These are phyloP conservation scores for Zaprionus africanus DNA, from an alignment of 1,140 invertebrate species.

Conservation along the genomic window DNA sequence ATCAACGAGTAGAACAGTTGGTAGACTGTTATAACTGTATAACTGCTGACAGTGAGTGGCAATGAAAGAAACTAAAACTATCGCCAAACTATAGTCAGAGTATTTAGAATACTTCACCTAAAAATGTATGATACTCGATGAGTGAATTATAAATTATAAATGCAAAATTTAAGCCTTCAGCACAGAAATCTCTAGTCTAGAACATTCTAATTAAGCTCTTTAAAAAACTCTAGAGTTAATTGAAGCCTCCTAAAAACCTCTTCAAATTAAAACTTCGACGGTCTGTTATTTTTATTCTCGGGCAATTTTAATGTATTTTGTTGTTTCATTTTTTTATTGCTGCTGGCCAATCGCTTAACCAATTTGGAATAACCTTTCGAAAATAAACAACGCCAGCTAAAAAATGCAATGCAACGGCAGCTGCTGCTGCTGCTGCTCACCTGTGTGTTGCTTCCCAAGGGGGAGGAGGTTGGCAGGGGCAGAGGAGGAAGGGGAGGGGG, in stretches of 20 bases:
- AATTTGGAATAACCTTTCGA: constrained; percentile 45
- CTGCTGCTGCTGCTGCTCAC: constrained; percentile 35
- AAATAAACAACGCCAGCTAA: constrained; percentile 22
- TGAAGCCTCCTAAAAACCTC: not conserved
- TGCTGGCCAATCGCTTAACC: constrained; percentile 35
- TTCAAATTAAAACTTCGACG: not conserved
- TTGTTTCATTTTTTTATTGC: constrained; percentile 6
- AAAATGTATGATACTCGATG: too few relatives aligned
- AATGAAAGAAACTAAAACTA: not conserved
- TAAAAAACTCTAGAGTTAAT: not conserved
- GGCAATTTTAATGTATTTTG: constrained; percentile 14
- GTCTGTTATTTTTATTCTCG: not conserved
- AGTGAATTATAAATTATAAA: not conserved
- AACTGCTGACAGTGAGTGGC: not conserved
- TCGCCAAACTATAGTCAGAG: too few relatives aligned
- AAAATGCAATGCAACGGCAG: constrained; percentile 40
- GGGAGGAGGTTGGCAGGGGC: not conserved
- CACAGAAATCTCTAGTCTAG: not conserved
- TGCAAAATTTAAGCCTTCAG: not conserved
- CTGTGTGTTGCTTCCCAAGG: constrained; percentile 21
- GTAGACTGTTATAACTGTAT: not conserved
- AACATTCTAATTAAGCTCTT: not conserved
- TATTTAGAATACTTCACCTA: too few relatives aligned
- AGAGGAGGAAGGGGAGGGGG: not conserved
- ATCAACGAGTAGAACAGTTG: not conserved